Base-by-base conservation (phyloP, 2,888 invertebrate genomes). In the Eucriotettix oculatus region DNA sequence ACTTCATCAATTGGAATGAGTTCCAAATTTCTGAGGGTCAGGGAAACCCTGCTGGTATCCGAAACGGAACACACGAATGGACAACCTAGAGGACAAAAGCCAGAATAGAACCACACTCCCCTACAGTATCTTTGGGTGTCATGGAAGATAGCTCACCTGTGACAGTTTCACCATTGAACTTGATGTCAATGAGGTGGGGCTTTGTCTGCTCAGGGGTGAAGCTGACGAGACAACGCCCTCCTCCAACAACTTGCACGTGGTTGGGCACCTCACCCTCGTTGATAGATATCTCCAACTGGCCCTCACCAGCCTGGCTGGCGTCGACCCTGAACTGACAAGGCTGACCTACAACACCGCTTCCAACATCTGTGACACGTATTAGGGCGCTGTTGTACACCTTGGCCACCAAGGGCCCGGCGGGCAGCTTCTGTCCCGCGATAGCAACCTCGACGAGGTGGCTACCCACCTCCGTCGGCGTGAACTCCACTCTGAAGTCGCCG, bases 261-360 rank as follows among this genome's bases (percentile, higher is more conserved):
- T 99, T 99, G 56, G 98, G 97, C 64, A 99, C 94, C 79, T 96
- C 93, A 66, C 98, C 98, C 77, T 96, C 95, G 74, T 99, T 98
- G 72, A 99, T 96, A 69, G 96, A 96, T 71, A 99, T 99, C 81
- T 99, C 98, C 69, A 99, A 79, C 76, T 98, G 97, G 57, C 99
- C 99, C 79, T 98, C 98, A 52, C 99, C 99, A 58, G 98, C 98
- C 71, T 94, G 91, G 71, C 92, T 93, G 57, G 97, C 98, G 76
- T 98, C 97, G 74, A 99, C 98, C 84, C 89, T 85, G 75, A 99
- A 98, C 75, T 96, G 94, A 71, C 95, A 93, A 64, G 94, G 91
- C 74, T 96, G 92, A 59, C 96, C 96, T 52, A 97, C 93, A 64
- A 91, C 86, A 62, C 94, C 96, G 69, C 89, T 91, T 68, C 91